Conservation (phyloP, 2,113 vertebrate genomes). For the Phodopus roborovskii region DNA sequence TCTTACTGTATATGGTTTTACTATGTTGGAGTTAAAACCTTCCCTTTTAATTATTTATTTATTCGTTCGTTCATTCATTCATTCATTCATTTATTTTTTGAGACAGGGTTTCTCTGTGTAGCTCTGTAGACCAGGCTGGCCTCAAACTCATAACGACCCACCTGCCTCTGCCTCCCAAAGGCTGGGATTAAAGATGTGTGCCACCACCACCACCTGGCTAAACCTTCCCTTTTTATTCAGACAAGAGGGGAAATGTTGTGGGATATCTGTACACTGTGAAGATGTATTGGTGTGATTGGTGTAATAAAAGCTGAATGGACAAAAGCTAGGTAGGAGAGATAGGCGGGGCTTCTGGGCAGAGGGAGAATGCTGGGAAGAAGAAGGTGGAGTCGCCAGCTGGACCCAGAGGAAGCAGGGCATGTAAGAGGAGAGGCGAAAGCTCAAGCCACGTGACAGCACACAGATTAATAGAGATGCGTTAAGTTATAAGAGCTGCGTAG, state of each 20-base stretch:
- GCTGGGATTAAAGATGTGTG: too few relatives aligned
- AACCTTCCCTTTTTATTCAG: background rate
- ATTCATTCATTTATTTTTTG: too few relatives aligned
- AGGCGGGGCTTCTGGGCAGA: background rate
- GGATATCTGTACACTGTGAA: background rate
- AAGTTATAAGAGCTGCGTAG: background rate
- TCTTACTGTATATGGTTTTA: background rate
- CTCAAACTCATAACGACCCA: too few relatives aligned
- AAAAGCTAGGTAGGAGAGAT: background rate
- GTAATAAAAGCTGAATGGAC: background rate
- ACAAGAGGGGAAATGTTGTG: background rate
- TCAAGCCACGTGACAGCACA: background rate
- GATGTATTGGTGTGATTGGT: background rate
- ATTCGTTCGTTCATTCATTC: too few relatives aligned
- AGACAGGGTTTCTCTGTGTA: too few relatives aligned
- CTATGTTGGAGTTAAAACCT: background rate
- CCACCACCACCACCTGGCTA: too few relatives aligned
- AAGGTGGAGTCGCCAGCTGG: background rate
- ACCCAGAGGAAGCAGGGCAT: background rate
- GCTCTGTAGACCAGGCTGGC: too few relatives aligned
- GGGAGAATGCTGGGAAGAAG: background rate
- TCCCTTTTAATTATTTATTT: too few relatives aligned
- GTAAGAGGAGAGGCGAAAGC: background rate
- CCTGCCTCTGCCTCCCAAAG: too few relatives aligned
- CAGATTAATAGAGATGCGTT: background rate